phyloP scores from a whole-genome alignment of 1,140 invertebrate genomes.

The Philopotamus ludificatus region DNA sequence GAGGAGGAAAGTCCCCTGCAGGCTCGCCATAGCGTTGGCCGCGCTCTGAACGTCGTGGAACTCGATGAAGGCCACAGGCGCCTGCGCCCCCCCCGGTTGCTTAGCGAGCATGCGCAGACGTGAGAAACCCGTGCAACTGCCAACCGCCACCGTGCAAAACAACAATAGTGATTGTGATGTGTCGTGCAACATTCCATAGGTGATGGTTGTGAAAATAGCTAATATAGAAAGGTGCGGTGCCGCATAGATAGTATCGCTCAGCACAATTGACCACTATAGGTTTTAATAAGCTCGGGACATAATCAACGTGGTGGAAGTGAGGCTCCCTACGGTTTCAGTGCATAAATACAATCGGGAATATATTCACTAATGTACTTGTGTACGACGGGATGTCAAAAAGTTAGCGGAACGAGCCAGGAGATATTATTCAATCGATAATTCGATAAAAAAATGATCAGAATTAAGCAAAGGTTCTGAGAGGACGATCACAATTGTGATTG shows the following conservation, averaged over 20 bases:
- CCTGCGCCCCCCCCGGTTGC: constrained; percentile 44
- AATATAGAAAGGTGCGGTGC: not conserved
- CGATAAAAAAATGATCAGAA: no score
- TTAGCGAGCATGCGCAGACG: constrained; percentile 96
- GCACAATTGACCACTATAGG: not conserved
- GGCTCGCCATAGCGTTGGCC: constrained; percentile 82
- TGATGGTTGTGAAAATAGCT: not conserved
- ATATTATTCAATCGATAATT: no score
- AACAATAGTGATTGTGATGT: constrained; percentile 45
- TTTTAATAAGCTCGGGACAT: no score
- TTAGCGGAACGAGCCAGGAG: no score
- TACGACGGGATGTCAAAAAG: no score
- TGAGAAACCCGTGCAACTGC: constrained; percentile 93
- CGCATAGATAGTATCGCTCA: not conserved
- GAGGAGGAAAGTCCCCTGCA: constrained; percentile 92
- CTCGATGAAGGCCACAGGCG: constrained; percentile 91
- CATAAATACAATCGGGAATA: no score
- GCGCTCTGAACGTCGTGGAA: constrained; percentile 90
- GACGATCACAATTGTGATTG: no score
- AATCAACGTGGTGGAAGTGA: no score
- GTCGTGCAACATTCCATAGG: constrained; percentile 26
- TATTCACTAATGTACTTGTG: no score
- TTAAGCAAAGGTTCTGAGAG: no score
- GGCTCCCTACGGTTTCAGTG: no score
- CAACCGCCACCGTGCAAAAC: constrained; percentile 56